Evolutionary conservation across 1,140 invertebrate genomes (phyloP), one percentile per base, ranked within the genome.

Genomic region (Bombus sibiricus): DNA sequence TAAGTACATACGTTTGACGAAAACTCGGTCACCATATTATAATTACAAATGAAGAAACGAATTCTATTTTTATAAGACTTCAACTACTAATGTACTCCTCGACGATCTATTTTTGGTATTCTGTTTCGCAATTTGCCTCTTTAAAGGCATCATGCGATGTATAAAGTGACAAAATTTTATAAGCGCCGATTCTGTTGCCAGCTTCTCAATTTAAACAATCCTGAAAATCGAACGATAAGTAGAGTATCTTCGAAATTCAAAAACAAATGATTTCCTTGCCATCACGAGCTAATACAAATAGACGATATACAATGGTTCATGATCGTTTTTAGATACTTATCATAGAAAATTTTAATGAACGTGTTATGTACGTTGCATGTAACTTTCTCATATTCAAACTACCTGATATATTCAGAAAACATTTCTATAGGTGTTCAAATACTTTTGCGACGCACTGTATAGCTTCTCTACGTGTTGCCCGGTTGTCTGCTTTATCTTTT

Each of bases 41-140:
- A 77, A 62, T 41, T 77, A 37, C 37, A 62, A 77, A 77, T 41
- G 53, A 28, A 39, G 53, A n/a, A 62, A 77, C 39, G 18, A 59
- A 77, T 77, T 77, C 37, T 77, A 59, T 62, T 62, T 59, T 59
- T 39, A 22, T 1, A 32, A 1, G 9, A 74, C 15, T 22, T 8
- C 2, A 18, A 32, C 18, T 22, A 37, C 1, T 3, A 9, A 10
- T 3, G 18, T 9, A 22, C 10, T 25, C 0, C 37, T 28, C 37
- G 34, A 32, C 18, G 34, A 28, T 64, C 32, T 53, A 18, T 69
- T 47, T 25, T 28, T 15, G 41, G 12, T 41, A 71, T 15, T 13
- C 37, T 9, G 6, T 28, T 10, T 22, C 72, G 41, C 41, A 34
- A n/a, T 32, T 22, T 34, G 2, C 32, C 64, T 18, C 32, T 34